Conservation (phyloP, 2,113 vertebrate species). For the Pipa parva region DNA sequence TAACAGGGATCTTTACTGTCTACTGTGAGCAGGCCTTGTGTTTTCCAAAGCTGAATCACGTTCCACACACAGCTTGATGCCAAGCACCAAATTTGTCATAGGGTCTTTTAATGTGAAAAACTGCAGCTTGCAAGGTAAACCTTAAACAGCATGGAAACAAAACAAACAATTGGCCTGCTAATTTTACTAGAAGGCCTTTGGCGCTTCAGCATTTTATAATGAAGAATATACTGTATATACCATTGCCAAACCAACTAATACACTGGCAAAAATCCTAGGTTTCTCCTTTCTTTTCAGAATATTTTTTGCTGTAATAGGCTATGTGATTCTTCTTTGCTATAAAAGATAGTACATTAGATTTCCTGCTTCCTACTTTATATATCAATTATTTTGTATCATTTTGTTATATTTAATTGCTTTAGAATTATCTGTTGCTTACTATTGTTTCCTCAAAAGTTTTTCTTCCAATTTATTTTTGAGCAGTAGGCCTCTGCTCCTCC, state of each 20-base stretch:
- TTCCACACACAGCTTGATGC: conserved; percentile 14
- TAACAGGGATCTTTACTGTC: conserved; percentile 18
- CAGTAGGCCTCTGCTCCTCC: no score
- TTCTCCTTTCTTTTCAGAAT: conserved; percentile 35
- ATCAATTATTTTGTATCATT: background rate
- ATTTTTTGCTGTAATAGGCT: conserved; percentile 1
- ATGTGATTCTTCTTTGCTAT: conserved; percentile 16
- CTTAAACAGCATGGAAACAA: background rate
- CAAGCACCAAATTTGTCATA: conserved; percentile 5
- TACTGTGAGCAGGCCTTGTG: conserved; percentile 22
- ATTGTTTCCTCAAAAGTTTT: background rate
- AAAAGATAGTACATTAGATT: background rate
- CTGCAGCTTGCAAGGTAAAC: conserved; percentile 13
- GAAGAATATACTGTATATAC: conserved; percentile 9
- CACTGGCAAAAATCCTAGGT: conserved; percentile 29
- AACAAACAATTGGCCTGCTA: conserved; percentile 6
- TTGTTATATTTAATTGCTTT: background rate
- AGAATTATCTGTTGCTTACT: background rate
- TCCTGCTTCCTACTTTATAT: conserved; percentile 14
- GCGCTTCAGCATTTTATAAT: conserved; percentile 6
- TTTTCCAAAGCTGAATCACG: conserved; percentile 7
- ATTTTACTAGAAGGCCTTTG: conserved; percentile 29
- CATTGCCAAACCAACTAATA: conserved; percentile 40
- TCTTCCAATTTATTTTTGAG: no score
- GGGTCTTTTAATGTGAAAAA: conserved; percentile 15